Evolutionary conservation across 2,797 vertebrate species (phyloP).

Genomic region (Sebastes alutus): DNA sequence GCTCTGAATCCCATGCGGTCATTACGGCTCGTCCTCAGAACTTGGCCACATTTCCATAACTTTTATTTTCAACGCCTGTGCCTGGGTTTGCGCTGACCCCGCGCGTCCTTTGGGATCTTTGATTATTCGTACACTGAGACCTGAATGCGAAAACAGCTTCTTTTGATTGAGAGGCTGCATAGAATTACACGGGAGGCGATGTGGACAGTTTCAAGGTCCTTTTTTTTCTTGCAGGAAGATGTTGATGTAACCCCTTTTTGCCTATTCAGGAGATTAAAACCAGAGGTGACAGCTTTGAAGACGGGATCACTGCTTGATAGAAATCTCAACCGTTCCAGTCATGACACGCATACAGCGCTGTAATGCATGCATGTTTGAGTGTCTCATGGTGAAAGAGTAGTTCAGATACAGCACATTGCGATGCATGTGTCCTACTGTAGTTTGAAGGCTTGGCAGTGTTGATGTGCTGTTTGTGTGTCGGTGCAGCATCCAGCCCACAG

Average conservation of each 20-base stretch:
- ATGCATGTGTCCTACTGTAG: conserved; percentile 37
- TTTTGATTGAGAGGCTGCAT: conserved; percentile 72
- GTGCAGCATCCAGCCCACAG: conserved; percentile 11
- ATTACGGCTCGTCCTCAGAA: conserved; percentile 58
- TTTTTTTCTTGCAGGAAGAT: conserved; percentile 35
- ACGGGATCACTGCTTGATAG: conserved; percentile 40
- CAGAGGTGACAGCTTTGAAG: conserved; percentile 52
- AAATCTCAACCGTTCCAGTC: conserved; percentile 53
- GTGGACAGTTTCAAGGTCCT: conserved; percentile 61
- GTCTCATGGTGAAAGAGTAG: conserved; percentile 12
- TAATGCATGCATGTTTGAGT: conserved; percentile 15
- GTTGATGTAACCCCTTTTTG: conserved; percentile 42
- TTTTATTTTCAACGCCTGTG: conserved; percentile 74
- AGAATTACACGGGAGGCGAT: conserved; percentile 35
- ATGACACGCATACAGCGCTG: conserved; percentile 28
- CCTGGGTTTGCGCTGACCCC: conserved; percentile 71
- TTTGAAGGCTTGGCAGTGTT: conserved; percentile 39
- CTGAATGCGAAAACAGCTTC: conserved; percentile 69
- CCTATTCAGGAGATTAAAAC: conserved; percentile 53
- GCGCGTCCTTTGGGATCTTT: conserved; percentile 69
- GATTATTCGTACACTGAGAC: conserved; percentile 70
- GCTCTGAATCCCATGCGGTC: conserved; percentile 63
- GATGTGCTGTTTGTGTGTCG: conserved; percentile 21
- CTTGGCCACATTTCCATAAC: conserved; percentile 75
- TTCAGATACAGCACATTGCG: conserved; percentile 30